A percentile compares a stretch with the other conserved stretches of the same genome.
These are phyloP conservation scores for Zaprionus ornatus DNA, from an alignment of 1,140 invertebrate species.

Conservation along the genomic window DNA sequence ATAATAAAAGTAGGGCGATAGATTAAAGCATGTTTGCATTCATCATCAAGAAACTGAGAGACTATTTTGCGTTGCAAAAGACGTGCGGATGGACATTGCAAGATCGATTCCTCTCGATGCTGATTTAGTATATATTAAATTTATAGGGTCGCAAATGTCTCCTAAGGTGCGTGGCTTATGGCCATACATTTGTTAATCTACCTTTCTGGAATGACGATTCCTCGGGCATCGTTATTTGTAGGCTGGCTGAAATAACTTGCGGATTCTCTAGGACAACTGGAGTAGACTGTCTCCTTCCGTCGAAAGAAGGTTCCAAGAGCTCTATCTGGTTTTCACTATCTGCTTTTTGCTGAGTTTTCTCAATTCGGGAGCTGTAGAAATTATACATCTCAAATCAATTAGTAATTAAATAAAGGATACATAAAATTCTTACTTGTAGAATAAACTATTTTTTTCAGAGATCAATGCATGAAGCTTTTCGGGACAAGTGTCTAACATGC, in stretches of 20 bases:
- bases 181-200: not conserved
- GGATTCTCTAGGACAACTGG: constrained; percentile 32
- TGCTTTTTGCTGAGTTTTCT: not conserved
- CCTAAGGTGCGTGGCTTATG: too few relatives aligned
- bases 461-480: constrained; percentile 86
- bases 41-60: too few relatives aligned
- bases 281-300: constrained; percentile 42
- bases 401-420: not conserved
- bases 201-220: constrained; percentile 25
- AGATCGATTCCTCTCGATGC: too few relatives aligned
- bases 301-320: not conserved
- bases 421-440: constrained; percentile 38
- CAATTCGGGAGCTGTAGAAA: not conserved
- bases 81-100: too few relatives aligned
- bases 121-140: too few relatives aligned
- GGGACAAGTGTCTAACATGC: constrained; percentile 93
- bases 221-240: constrained; percentile 89
- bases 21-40: too few relatives aligned
- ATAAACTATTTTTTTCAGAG: constrained; percentile 34
- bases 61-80: too few relatives aligned
- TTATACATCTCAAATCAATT: not conserved
- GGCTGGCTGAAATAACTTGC: constrained; percentile 91
- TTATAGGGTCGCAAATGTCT: too few relatives aligned
- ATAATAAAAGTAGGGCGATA: too few relatives aligned
- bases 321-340: constrained; percentile 1